Base-by-base conservation (phyloP, 2,888 invertebrate species). In the Drosophila melanosoma region DNA sequence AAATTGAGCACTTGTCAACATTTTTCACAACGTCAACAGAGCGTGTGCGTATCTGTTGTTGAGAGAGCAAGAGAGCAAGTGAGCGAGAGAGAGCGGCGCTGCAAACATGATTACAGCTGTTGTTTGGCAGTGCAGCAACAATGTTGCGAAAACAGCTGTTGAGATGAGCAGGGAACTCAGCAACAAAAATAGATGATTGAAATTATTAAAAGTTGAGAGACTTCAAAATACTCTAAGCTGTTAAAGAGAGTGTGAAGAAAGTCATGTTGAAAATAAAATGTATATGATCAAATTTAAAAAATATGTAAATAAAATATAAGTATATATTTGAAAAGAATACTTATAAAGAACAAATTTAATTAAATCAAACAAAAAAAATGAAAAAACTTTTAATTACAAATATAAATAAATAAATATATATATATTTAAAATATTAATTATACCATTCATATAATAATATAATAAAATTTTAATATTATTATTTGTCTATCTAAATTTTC, bases 61-160 rank as follows among this genome's bases (percentile, higher is more conserved):
- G 66, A 48, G 45, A 54, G 60, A 65, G 81, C 73, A 82, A 73
- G 66, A 85, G 73, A 78, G 71, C 48, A 23, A 26, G 10, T 36
- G 59, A 17, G 38, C 35, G 42, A 23, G 57, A 42, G 49, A 33
- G 35, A 26, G 36, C 57, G 57, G 53, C 42, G 51, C 66, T 63
- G 58, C 36, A 76, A 81, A 69, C 74, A 70, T 49, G 63, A 80
- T 82, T 82, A 83, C 83, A 83, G 84, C 87, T 83, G 83, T 81
- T 79, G 76, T 70, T 45, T 68, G 58, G 32, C 65, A 38, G 45
- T 32, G 58, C 81, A 81, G 72, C 71, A 89, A 87, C 89, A 90
- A 87, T 88, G 90, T 90, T 86, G 88, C 86, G 65, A 74, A 83
- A 90, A 90, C 91, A 91, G 91, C 91, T 91, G 91, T 89, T 91